Evolutionary conservation across 1,140 invertebrate genomes (phyloP).

Genomic region (Tetragonula clypearis): DNA sequence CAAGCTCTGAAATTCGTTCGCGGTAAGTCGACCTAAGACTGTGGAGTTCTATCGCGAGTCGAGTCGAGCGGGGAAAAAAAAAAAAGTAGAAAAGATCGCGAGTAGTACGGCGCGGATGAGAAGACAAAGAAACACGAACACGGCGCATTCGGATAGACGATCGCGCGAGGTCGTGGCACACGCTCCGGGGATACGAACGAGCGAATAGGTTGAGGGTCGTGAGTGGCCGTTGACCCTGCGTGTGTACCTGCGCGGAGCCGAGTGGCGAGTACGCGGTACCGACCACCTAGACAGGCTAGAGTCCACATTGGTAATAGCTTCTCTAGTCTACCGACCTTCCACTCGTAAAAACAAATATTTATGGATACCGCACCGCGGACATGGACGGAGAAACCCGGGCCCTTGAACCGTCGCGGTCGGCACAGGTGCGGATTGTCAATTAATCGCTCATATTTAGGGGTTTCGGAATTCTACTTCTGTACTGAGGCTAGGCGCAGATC

Average conservation of each 20-base stretch:
- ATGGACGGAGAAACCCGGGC: neutral
- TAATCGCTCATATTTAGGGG: neutral
- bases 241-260: conserved; percentile 57
- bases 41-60: neutral
- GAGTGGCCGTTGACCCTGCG: conserved; percentile 79
- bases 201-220: conserved; percentile 79
- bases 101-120: neutral
- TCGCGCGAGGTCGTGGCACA: conserved; percentile 61
- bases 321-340: conserved; percentile 56
- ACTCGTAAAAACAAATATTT: conserved; percentile 64
- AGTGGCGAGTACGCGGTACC: conserved; percentile 25
- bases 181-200: conserved; percentile 65
- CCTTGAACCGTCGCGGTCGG: neutral
- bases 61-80: neutral
- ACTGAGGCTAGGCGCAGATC: too few relatives aligned
- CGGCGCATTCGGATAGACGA: conserved; percentile 21
- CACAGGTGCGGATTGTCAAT: conserved; percentile 32
- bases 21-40: too few relatives aligned
- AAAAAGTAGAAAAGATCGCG: neutral
- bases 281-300: conserved; percentile 61
- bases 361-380: conserved; percentile 26
- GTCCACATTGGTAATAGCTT: conserved; percentile 68
- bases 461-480: too few relatives aligned
- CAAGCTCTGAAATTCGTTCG: neutral
- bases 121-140: conserved; percentile 42